These are phyloP conservation scores for Sebastes variabilis DNA, from an alignment of 2,797 vertebrate genomes.

Conservation along the genomic window DNA sequence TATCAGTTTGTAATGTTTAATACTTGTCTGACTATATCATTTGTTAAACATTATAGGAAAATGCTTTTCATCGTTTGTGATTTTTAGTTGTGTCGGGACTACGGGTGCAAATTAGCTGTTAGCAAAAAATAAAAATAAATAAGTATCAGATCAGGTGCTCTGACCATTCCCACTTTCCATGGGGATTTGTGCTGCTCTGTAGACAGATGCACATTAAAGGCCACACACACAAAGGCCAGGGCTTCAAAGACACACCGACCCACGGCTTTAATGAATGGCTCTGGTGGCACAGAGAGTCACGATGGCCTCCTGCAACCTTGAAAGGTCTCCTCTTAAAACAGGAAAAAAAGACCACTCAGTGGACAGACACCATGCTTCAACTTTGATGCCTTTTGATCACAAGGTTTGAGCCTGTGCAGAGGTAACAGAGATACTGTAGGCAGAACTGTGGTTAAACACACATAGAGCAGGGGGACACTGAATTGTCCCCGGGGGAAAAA, in stretches of 20 bases:
- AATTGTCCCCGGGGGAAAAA: too few species aligned
- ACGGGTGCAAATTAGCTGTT: not conserved
- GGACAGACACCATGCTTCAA: constrained; percentile 24
- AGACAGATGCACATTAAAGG: constrained; percentile 67
- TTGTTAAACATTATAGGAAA: not conserved
- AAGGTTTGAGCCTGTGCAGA: not conserved
- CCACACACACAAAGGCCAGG: constrained; percentile 54
- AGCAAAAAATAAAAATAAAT: not conserved
- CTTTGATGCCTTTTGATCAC: constrained; percentile 64
- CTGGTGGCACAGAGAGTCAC: constrained; percentile 58
- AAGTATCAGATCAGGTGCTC: not conserved
- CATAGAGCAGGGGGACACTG: too few species aligned
- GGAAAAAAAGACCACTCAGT: constrained; percentile 21
- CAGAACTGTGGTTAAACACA: not conserved
- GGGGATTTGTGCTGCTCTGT: constrained; percentile 19
- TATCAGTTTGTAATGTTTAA: too few species aligned
- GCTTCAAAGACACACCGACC: constrained; percentile 79
- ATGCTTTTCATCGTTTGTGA: not conserved
- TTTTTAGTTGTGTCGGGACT: not conserved
- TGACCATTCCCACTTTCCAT: not conserved
- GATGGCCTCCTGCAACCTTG: constrained; percentile 54
- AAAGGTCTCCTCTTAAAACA: constrained; percentile 63
- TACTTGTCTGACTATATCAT: too few species aligned
- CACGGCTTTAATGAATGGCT: constrained; percentile 64
- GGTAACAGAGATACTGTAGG: not conserved